A percentile compares a stretch with the other conserved stretches of the same genome.
Conservation (phyloP, 2,888 invertebrate genomes). For the Xanthia togata region DNA sequence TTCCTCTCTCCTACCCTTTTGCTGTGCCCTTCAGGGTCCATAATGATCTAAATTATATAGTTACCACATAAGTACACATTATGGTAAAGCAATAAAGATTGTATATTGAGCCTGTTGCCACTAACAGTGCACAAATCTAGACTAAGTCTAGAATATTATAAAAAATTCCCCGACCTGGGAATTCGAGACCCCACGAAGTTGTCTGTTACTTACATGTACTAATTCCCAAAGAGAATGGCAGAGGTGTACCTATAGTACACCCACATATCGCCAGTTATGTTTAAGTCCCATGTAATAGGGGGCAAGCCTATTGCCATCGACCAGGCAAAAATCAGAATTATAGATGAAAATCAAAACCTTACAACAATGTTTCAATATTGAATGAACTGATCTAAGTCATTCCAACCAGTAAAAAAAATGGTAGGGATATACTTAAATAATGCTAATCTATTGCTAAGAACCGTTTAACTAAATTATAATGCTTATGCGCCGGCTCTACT, state of each 20-base stretch:
- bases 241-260: not conserved
- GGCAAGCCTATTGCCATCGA: not conserved
- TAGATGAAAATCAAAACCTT: not conserved
- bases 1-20: no score
- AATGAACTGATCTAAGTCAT: not conserved
- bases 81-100: no score
- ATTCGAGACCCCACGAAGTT: no score
- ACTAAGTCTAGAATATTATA: no score
- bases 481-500: not conserved
- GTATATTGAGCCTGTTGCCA: no score
- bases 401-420: not conserved
- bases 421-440: not conserved
- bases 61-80: no score
- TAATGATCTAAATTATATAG: no score
- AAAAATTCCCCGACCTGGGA: no score
- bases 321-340: not conserved
- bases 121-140: no score
- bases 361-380: not conserved
- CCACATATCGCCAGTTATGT: not conserved
- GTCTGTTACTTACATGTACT: no score
- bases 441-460: slow-evolving; percentile 7
- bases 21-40: no score
- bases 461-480: slow-evolving; percentile 34
- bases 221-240: no score
- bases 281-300: not conserved